Evolutionary conservation across 1,140 invertebrate genomes (phyloP).

Genomic region (Brachionus angularis): DNA sequence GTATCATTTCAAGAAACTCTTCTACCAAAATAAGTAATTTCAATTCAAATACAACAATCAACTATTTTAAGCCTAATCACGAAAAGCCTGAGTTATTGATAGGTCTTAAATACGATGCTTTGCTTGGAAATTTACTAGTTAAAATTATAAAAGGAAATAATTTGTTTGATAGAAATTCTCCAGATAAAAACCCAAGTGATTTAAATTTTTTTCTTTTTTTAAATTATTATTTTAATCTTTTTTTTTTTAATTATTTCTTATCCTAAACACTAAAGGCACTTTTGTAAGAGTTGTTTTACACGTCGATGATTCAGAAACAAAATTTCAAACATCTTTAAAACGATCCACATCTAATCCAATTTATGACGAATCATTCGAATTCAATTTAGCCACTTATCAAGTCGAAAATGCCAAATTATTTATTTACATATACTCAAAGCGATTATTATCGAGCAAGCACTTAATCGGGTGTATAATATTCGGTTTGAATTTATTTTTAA

Average conservation of each 20-base stretch:
- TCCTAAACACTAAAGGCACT: too few relatives aligned
- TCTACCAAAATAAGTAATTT: too few relatives aligned
- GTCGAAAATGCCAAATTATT: slow-evolving; percentile 35
- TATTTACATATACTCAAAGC: slow-evolving; percentile 32
- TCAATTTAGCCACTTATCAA: slow-evolving; percentile 38
- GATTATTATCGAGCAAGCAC: slow-evolving; percentile 9
- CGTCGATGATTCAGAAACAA: slow-evolving; percentile 38
- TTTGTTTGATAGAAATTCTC: slow-evolving; percentile 15
- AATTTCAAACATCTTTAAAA: slow-evolving; percentile 26
- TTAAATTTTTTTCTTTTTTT: background rate
- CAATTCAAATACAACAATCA: slow-evolving; percentile 7
- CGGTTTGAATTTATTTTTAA: background rate
- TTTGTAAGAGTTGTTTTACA: slow-evolving; percentile 7
- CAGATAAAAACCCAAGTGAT: slow-evolving; percentile 36
- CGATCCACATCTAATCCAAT: slow-evolving; percentile 1
- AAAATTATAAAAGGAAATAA: slow-evolving; percentile 8
- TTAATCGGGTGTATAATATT: slow-evolving; percentile 32
- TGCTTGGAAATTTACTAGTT: slow-evolving; percentile 32
- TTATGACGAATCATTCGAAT: slow-evolving; percentile 32
- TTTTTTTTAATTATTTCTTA: background rate
- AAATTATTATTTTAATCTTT: background rate
- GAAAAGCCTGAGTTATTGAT: slow-evolving; percentile 12
- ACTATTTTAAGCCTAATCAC: background rate
- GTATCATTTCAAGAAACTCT: too few relatives aligned
- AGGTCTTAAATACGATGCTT: slow-evolving; percentile 29